phyloP scores from a whole-genome alignment of 2,113 vertebrate genomes.

The Jaculus jaculus region DNA sequence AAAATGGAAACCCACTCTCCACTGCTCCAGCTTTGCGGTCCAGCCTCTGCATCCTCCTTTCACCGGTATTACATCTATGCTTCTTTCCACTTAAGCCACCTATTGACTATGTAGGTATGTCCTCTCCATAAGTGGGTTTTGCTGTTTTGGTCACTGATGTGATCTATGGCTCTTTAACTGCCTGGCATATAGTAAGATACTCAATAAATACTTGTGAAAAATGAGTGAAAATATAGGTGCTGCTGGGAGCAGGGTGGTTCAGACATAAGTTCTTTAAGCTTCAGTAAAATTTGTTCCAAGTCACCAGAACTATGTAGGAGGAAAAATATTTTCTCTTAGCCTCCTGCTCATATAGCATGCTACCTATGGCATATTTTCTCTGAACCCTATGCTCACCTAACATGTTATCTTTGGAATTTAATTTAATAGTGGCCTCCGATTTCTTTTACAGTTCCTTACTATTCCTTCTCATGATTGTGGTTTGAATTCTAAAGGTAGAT shows the following conservation, averaged over 20 bases:
- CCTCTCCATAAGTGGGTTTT: background rate
- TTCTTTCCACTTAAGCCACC: background rate
- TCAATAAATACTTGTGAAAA: background rate
- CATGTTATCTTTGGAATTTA: background rate
- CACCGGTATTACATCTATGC: background rate
- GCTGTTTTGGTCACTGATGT: background rate
- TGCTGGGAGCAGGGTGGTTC: background rate
- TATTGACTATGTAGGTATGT: background rate
- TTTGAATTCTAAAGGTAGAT: constrained; percentile 5
- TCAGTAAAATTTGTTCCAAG: background rate
- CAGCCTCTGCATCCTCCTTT: background rate
- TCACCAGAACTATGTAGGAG: background rate
- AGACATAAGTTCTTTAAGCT: background rate
- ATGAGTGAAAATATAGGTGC: background rate
- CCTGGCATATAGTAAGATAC: background rate
- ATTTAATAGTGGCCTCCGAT: background rate
- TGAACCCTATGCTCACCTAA: too few species aligned
- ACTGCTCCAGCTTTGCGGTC: background rate
- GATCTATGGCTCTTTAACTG: background rate
- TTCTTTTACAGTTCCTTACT: background rate
- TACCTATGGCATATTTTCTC: too few species aligned
- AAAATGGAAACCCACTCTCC: background rate
- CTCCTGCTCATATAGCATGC: background rate
- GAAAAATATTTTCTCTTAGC: background rate
- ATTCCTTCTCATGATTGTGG: background rate